Percentiles rank a stretch among this genome's conserved stretches.
Evolutionary conservation across 2,113 vertebrate genomes (phyloP).

Genomic region (Lamprologus tigripictilis): DNA sequence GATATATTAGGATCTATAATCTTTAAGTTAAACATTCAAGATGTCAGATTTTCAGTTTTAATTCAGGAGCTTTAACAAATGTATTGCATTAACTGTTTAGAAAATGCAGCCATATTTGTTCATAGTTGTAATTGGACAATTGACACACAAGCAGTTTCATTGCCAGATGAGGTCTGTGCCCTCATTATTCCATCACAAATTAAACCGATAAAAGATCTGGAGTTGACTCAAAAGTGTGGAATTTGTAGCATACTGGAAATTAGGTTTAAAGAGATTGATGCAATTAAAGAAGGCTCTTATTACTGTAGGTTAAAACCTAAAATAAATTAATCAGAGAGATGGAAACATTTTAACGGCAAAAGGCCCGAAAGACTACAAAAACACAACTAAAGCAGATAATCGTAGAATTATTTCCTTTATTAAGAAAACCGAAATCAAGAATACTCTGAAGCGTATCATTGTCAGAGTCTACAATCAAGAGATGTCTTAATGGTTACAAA

Average conservation of each 20-base stretch:
- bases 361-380: background rate
- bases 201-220: background rate
- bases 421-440: background rate
- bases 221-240: background rate
- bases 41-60: background rate
- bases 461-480: background rate
- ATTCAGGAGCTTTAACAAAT: background rate
- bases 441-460: background rate
- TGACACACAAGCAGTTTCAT: background rate
- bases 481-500: background rate
- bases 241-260: background rate
- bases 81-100: background rate
- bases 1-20: background rate
- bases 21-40: background rate
- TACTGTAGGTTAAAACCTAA: background rate
- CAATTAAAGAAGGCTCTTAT: background rate
- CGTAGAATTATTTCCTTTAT: background rate
- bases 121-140: background rate
- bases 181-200: background rate
- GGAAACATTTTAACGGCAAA: background rate
- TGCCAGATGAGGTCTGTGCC: background rate
- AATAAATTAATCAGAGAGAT: background rate
- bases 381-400: background rate
- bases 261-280: background rate
- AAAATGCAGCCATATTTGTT: background rate